Conservation (phyloP, 2,888 invertebrate species). For the Harpagoxenus sublaevis region DNA sequence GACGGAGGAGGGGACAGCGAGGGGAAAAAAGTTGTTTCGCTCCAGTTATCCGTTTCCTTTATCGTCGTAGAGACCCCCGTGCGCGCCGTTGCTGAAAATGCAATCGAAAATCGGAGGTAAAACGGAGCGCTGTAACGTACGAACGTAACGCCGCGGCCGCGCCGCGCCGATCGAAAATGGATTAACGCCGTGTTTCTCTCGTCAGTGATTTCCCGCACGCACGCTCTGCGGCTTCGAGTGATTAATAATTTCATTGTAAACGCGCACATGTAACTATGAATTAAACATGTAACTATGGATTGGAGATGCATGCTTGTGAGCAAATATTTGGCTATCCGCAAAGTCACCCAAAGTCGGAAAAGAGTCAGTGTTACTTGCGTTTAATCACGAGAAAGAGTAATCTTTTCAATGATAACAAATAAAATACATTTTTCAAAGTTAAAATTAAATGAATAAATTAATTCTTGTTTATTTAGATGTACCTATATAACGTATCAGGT, state of each 20-base stretch:
- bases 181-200: constrained; percentile 23
- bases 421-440: neutral
- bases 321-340: constrained; percentile 27
- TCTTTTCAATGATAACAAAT: neutral
- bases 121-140: neutral
- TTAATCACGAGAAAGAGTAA: neutral
- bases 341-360: neutral
- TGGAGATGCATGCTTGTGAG: constrained; percentile 10
- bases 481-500: neutral
- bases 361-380: neutral
- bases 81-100: constrained; percentile 16
- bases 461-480: neutral
- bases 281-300: neutral
- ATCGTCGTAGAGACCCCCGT: neutral
- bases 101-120: constrained; percentile 32
- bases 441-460: neutral
- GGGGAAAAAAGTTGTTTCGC: constrained; percentile 20
- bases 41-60: constrained; percentile 24
- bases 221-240: neutral
- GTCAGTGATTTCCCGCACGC: constrained; percentile 8
- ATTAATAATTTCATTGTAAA: constrained; percentile 31
- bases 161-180: constrained; percentile 8
- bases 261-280: neutral
- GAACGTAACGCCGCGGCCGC: neutral
- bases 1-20: neutral